Evolutionary conservation across 2,113 vertebrate genomes (phyloP), one percentile per base, ranked within the genome.

Genomic region (Dromaius novaehollandiae): DNA sequence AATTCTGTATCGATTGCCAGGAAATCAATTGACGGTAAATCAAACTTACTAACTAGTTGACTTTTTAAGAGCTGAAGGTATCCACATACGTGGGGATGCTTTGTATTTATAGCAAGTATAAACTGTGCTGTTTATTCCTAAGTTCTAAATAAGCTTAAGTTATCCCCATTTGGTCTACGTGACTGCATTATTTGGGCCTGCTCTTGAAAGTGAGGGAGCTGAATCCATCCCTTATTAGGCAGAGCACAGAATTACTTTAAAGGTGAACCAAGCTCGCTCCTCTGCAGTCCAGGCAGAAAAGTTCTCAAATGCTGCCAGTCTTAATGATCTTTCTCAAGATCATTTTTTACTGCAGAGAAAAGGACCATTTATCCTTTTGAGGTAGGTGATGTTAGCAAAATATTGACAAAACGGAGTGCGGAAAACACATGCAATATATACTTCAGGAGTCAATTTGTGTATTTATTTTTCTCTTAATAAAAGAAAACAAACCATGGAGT

Each of bases 31-130:
- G 42, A 63, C 32, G 65, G 9, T 36, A 77, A 13, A 81, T 58
- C 13, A 83, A 25, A 44, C 44, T 85, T 83, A 30, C 20, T 81
- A 73, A 50, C 32, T 63, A 82, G 17, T 19, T 86, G 26, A 44
- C 34, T 85, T 12, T 46, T 42, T 61, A 48, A 83, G 46, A 90
- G 34, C 56, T 74, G 50, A 71, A 17, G 12, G 26, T 65, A 56
- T n/a, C 18, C 36, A 51, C 30, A 5, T 32, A 7, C 0, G 1
- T 44, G 5, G 15, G 9, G 5, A 3, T 68, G 20, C 1, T 77
- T 88, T 63, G 73, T 82, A 66, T 65, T 66, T 84, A 40, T 40
- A 76, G 42, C 30, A 36, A 1, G 0, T 80, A 36, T 20, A 60
- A 82, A 66, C 38, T 74, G 5, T 73, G 55, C 15, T 69, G 5